A percentile compares a stretch with the other conserved stretches of the same genome.
phyloP scores from a whole-genome alignment of 2,113 vertebrate genomes.

The Accipiter cooperii region DNA sequence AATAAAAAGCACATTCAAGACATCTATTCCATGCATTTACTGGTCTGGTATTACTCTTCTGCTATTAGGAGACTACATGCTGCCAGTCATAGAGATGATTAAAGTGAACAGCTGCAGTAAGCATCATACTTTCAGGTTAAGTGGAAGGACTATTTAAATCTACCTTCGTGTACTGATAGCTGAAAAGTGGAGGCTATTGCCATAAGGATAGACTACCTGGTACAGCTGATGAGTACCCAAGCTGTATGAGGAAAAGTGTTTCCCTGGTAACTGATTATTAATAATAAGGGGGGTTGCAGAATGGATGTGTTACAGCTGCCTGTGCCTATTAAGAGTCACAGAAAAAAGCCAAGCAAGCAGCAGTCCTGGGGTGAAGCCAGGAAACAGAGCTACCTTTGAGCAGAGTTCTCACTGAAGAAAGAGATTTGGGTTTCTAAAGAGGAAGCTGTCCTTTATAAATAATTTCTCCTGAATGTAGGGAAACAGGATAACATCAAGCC shows the following conservation, averaged over 20 bases:
- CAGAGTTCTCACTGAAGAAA: background rate
- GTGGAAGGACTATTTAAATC: background rate
- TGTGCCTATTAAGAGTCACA: background rate
- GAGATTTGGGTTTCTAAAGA: background rate
- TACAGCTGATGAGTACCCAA: background rate
- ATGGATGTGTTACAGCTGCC: background rate
- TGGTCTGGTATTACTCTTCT: background rate
- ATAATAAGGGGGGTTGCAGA: rapidly evolving
- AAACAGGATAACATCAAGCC: background rate
- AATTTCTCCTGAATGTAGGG: background rate
- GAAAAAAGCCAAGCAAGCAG: background rate
- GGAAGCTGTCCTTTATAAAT: background rate
- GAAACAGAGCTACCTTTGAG: background rate
- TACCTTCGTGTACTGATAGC: background rate
- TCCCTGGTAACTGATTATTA: background rate
- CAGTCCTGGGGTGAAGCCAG: background rate
- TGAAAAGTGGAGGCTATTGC: background rate
- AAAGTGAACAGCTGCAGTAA: background rate
- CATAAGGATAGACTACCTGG: background rate
- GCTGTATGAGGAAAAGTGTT: background rate
- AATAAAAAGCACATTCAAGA: background rate
- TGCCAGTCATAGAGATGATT: background rate
- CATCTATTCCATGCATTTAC: background rate
- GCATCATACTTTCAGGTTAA: background rate
- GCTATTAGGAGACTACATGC: background rate